phyloP scores from a whole-genome alignment of 2,797 vertebrate species.

The Melanotaenia trifasciata region DNA sequence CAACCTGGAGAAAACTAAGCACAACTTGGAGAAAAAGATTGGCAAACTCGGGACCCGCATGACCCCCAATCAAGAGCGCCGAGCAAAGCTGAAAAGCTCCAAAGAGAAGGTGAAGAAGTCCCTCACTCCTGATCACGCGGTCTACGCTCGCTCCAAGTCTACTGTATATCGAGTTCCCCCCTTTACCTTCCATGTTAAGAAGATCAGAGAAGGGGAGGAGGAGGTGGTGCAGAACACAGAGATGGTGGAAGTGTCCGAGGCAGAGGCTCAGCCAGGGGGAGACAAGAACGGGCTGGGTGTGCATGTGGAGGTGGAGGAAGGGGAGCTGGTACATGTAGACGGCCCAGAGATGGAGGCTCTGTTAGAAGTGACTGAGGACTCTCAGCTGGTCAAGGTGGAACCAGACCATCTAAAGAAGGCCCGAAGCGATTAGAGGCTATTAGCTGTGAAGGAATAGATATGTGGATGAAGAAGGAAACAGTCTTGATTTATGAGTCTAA shows the following conservation, averaged over 20 bases:
- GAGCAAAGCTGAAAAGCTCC: conserved; percentile 91
- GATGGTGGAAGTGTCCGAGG: conserved; percentile 84
- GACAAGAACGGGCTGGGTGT: conserved; percentile 68
- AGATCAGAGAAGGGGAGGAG: conserved; percentile 90
- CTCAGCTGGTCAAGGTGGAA: conserved; percentile 88
- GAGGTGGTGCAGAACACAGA: conserved; percentile 85
- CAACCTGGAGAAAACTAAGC: conserved; percentile 93
- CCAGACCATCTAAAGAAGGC: conserved; percentile 79
- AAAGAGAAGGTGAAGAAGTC: conserved; percentile 95
- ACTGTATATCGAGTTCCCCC: conserved; percentile 96
- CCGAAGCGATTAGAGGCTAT: conserved; percentile 82
- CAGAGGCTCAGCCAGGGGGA: conserved; percentile 53
- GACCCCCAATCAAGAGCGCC: conserved; percentile 88
- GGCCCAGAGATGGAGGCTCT: conserved; percentile 84
- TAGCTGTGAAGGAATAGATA: not conserved
- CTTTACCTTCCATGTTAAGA: conserved; percentile 98
- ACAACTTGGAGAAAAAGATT: conserved; percentile 94
- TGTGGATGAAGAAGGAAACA: conserved; percentile 32
- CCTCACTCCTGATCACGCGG: conserved; percentile 90
- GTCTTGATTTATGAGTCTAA: conserved; percentile 43
- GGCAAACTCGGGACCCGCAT: conserved; percentile 93
- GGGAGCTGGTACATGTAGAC: conserved; percentile 79
- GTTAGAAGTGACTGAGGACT: conserved; percentile 91
- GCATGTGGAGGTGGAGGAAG: conserved; percentile 75
- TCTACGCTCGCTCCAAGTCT: conserved; percentile 91